These are phyloP conservation scores for Sphaerophoria rueppellii DNA, from an alignment of 2,888 invertebrate genomes.

Conservation along the genomic window DNA sequence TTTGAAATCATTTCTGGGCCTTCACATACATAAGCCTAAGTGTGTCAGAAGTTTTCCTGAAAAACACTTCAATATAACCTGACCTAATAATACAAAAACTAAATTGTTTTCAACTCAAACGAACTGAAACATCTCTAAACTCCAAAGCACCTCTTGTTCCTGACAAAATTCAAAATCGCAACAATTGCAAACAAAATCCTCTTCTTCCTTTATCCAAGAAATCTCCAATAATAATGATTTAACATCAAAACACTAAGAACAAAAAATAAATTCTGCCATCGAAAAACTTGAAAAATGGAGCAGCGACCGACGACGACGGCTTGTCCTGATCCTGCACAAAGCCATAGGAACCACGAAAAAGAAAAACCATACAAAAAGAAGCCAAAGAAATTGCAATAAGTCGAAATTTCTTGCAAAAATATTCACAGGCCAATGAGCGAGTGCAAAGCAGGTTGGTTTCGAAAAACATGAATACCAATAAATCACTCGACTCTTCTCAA, in stretches of 20 bases:
- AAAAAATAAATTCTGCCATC: slow-evolving; percentile 12
- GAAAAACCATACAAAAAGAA: not conserved
- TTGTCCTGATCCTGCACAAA: not conserved
- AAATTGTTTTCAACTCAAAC: not conserved
- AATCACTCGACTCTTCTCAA: slow-evolving; percentile 8
- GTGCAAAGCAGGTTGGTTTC: not conserved
- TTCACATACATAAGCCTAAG: no score
- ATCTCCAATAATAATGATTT: slow-evolving; percentile 21
- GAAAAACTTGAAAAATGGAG: slow-evolving; percentile 17
- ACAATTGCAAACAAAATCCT: not conserved
- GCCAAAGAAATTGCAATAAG: slow-evolving; percentile 12
- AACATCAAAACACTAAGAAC: slow-evolving; percentile 19
- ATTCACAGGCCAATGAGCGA: not conserved
- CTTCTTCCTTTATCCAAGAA: not conserved
- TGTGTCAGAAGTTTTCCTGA: no score
- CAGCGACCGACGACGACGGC: slow-evolving; percentile 4
- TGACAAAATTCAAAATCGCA: slow-evolving; percentile 10
- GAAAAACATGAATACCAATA: slow-evolving; percentile 24
- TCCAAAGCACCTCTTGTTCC: slow-evolving; percentile 11
- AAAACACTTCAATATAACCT: no score
- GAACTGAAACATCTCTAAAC: slow-evolving; percentile 1
- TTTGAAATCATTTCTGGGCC: no score
- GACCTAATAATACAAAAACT: no score
- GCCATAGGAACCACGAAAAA: no score
- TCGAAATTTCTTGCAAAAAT: slow-evolving; percentile 16